phyloP scores from a whole-genome alignment of 2,888 invertebrate species.

The Nymphalis polychloros region DNA sequence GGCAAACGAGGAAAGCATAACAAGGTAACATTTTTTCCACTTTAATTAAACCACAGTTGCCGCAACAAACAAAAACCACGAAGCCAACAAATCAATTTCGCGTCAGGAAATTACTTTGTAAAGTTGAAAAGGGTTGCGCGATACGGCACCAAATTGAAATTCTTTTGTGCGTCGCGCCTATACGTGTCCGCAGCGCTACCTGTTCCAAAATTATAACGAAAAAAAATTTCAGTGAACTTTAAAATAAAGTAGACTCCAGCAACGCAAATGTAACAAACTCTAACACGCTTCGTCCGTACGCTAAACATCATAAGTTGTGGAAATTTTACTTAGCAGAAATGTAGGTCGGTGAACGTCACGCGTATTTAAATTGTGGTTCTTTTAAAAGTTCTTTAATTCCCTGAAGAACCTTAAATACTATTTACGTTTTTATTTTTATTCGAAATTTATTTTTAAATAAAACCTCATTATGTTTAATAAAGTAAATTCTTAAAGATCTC shows the following conservation, averaged over 20 bases:
- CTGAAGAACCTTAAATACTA: neutral
- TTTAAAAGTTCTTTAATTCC: conserved; percentile 2
- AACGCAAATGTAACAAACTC: conserved; percentile 2
- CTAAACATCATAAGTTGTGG: conserved; percentile 3
- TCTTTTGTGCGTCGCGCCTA: conserved; percentile 74
- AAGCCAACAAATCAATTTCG: conserved; percentile 74
- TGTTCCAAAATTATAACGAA: conserved; percentile 67
- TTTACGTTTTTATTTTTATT: neutral
- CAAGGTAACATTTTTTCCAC: conserved; percentile 41
- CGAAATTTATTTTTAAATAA: neutral
- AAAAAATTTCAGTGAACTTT: conserved; percentile 61
- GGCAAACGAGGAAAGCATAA: conserved; percentile 37
- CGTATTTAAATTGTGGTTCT: conserved; percentile 10
- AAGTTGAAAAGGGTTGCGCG: conserved; percentile 48
- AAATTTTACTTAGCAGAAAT: conserved; percentile 7
- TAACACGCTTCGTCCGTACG: conserved; percentile 4
- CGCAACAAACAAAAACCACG: conserved; percentile 69
- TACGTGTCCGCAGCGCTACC: conserved; percentile 74
- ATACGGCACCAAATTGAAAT: conserved; percentile 74
- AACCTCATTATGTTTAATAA: too few species aligned
- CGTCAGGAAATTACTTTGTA: conserved; percentile 76
- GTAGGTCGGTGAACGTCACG: conserved; percentile 1
- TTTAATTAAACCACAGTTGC: conserved; percentile 70
- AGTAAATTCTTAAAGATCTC: too few species aligned
- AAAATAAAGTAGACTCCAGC: conserved; percentile 26